Evolutionary conservation across 2,888 invertebrate species (phyloP), one percentile per base, ranked within the genome.

Genomic region (Eristalis tenax): DNA sequence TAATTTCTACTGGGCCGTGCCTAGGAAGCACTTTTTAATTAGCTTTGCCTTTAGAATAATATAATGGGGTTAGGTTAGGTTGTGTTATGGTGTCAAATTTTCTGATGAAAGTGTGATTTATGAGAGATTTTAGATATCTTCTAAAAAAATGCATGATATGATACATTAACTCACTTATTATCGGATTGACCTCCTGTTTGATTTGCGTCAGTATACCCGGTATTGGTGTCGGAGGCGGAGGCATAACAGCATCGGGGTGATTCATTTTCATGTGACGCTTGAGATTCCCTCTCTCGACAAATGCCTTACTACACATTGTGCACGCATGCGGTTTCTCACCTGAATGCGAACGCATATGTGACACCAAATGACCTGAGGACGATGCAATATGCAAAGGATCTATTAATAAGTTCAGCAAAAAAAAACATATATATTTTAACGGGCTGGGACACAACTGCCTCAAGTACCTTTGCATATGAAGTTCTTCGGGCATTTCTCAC

Each of bases 401-500:
- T 64, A 77, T 76, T 83, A 69, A 77, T 56, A 83, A 70, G 59
- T 65, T 70, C 70, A 79, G 23, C 35, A 81, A 50, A 43, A 6
- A 73, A 73, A 79, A 73, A 32, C 4, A 69, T 4, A 70, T 76
- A 69, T 69, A 81, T 69, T 84, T 56, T n/a, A 69, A 61, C 4
- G 28, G 75, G 74, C 59, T 26, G 38, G 50, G 69, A 59, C 81
- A 66, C 78, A 88, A 83, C 64, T 74, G 88, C 76, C 73, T 68
- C 66, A 74, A 80, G 75, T 91, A 94, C 97, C 97, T 94, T 97
- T 97, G 93, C 97, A 97, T 94, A 97, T 96, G 92, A 97, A 97
- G 92, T 97, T 97, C 92, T 97, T 97, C 63, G 96, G 96, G 91
- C 97, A 97, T 74, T 97, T 94, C 90, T 97, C 97, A 91, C 97